Evolutionary conservation across 2,113 vertebrate genomes (phyloP), one percentile per base, ranked within the genome.

Genomic region (Alosa alosa): DNA sequence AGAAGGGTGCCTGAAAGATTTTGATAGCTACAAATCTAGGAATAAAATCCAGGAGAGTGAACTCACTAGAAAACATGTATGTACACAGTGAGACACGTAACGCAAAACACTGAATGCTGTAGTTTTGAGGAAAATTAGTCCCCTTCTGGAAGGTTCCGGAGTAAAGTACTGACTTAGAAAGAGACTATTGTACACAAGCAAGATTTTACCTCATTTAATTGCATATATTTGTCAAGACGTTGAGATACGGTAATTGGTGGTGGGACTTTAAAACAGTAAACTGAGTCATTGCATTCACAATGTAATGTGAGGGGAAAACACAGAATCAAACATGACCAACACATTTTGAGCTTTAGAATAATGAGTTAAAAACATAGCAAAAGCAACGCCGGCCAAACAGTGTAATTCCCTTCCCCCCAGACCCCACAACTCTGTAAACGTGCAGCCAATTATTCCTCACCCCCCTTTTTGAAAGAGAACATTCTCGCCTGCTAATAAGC

Each of bases 211-310:
- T 84, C 39, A 55, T 89, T 90, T 87, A 87, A 81, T 87, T 72
- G 36, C 72, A 81, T 84, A 88, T 91, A 91, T 90, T 86, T 92
- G 84, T 91, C 89, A 90, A 55, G 72, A 85, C 86, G 87, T 86
- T 87, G 82, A 75, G 84, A 85, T 93, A 31, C 31, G 31, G 31
- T 31, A 91, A 92, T 91, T 91, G 84, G 85, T 90, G 84, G 91
- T 87, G 83, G 89, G 89, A 89, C 91, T 94, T 94, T 89, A 83
- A 85, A 88, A 88, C 86, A 86, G 84, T 82, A 88, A 49, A 57
- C 47, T 41, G 31, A 81, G 57, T 41, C 46, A 39, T 47, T 86
- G 68, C 31, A 44, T 60, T 86, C 75, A 50, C 41, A 50, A 10
- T 49, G 46, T 20, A 36, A 44, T 75, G 20, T 57, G 20, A 72